Evolutionary conservation across 1,140 invertebrate genomes (phyloP), one percentile per base, ranked within the genome.

Genomic region (Drosophila prosaltans): DNA sequence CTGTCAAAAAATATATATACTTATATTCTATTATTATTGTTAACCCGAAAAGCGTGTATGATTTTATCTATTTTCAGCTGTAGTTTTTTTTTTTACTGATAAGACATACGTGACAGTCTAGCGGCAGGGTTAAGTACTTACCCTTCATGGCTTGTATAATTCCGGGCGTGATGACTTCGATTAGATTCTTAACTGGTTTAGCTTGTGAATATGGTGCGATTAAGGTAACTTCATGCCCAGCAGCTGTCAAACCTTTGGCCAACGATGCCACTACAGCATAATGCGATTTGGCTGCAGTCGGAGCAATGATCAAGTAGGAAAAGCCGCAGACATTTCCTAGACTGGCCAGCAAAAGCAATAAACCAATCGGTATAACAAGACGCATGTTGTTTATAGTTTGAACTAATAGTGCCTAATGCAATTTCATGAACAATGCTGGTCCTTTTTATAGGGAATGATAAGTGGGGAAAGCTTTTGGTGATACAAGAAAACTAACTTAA

Each of bases 171-270:
- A 32, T 11, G 0, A 86, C 73, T 69, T 95, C 93, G 0, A 73
- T 85, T 30, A 94, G 94, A 67, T 94, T 94, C 9, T 91, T 81
- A 1, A 92, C 43, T 0, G 92, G 85, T 11, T 89, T 88, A 41
- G 93, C 93, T 21, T 93, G 85, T 0, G 93, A 92, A 78, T 93
- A 94, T 3, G 93, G 73, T 55, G 93, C 94, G 6, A 94, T 79
- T 0, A 95, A 77, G 0, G 94, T 94, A 1, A 95, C 92, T 8
- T 94, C 88, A 74, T 95, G 95, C 9, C 94, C 94, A 32, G 90
- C 92, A 2, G 58, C 78, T 0, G 92, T 93, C 7, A 95, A 69
- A 2, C 92, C 94, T 62, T 93, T 93, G 75, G 94, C 92, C 48
- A 95, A 54, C 0, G 91, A 88, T 1, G 93, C 92, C 5, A 93